Percentiles rank a stretch among this genome's conserved stretches.
Evolutionary conservation across 2,113 vertebrate genomes (phyloP).

Genomic region (Connochaetes taurinus): DNA sequence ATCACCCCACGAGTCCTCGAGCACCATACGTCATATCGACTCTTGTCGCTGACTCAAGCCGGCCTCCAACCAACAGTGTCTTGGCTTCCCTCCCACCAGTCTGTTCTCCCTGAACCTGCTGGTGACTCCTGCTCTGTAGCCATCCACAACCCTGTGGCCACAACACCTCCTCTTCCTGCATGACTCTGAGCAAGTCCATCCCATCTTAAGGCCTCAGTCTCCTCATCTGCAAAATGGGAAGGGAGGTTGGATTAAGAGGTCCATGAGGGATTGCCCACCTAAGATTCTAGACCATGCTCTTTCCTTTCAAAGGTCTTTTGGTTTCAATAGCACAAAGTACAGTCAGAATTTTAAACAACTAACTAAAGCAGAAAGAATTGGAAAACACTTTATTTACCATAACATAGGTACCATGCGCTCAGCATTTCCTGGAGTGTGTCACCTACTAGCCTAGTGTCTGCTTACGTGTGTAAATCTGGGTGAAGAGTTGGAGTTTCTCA

Average conservation of each 20-base stretch:
- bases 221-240: not conserved
- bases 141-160: not conserved
- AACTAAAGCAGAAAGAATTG: not conserved
- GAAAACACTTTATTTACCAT: slow-evolving; percentile 28
- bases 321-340: not conserved
- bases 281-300: not conserved
- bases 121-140: not conserved
- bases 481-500: not conserved
- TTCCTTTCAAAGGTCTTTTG: not conserved
- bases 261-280: not conserved
- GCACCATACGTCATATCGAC: fast-evolving
- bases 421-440: not conserved
- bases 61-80: not conserved
- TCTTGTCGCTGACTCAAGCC: not conserved
- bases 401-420: not conserved
- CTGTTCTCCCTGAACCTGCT: not conserved
- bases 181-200: not conserved
- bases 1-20: not conserved
- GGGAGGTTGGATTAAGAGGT: not conserved
- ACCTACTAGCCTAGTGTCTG: not conserved
- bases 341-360: not conserved
- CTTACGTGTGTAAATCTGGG: not conserved
- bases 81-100: not conserved
- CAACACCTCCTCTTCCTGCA: not conserved
- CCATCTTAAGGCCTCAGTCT: not conserved